Evolutionary conservation across 2,113 vertebrate genomes (phyloP), one percentile per base, ranked within the genome.

Genomic region (Ivindomyrus marchei): DNA sequence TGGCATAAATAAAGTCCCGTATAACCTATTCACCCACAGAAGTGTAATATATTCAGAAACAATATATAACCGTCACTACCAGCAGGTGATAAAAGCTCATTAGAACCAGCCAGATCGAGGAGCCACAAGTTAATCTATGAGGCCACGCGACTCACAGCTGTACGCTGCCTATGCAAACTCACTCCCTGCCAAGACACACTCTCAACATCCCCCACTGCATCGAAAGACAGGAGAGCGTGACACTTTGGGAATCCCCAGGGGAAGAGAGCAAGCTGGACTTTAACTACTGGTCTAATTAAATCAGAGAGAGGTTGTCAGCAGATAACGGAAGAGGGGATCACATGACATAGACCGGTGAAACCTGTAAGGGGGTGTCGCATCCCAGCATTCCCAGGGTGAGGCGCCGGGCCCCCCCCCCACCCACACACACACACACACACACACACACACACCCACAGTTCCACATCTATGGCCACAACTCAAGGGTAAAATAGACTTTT

Each of bases 241-340:
- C 36, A 80, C 74, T 36, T 42, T 80, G 74, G 31, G 15, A 42
- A 42, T 80, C 13, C 74, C 36, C 74, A 42, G 19, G 0, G 36
- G 74, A 80, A 42, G 36, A 19, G 31, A 80, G 36, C 36, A 80
- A 80, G 36, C 74, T 80, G 74, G 31, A 80, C 74, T 42, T 80
- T 80, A 80, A 42, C 74, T 80, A 80, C 36, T 42, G 74, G 74
- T 80, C 31, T 80, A 42, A 80, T 80, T 80, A 80, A 80, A 80
- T 42, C 74, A 80, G 36, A 19, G 31, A 80, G 36, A 80, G n/a
- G n/a, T 31, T 70, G 62, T 80, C 36, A 42, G 74, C 1, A 27
- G 62, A 66, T 27, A 66, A 66, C n/a, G 62, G 62, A 80, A 80
- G 17, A 80, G 74, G 13, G 74, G 31, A 39, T 80, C 74, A 42